phyloP scores from a whole-genome alignment of 2,888 invertebrate genomes.

The Mimumesa dahlbomi region DNA sequence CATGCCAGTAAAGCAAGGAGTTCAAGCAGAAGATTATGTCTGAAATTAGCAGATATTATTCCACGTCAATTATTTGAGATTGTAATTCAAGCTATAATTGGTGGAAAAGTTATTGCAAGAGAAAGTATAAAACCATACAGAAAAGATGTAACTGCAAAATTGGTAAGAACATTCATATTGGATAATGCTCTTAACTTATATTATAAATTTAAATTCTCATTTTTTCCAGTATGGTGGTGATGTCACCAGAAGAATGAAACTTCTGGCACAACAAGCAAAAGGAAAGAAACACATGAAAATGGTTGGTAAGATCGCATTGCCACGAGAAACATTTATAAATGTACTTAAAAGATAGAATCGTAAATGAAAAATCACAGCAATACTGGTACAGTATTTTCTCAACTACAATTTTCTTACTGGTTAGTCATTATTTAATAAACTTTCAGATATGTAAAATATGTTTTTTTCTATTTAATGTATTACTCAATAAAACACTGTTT shows the following conservation, averaged over 20 bases:
- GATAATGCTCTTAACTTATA: background rate
- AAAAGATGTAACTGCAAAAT: constrained; percentile 96
- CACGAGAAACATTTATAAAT: constrained; percentile 96
- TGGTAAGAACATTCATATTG: constrained; percentile 83
- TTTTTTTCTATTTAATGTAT: too few species aligned
- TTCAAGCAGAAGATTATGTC: constrained; percentile 86
- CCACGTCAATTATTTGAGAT: constrained; percentile 90
- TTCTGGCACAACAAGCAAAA: constrained; percentile 93
- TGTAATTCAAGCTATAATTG: constrained; percentile 91
- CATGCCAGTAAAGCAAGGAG: constrained; percentile 86
- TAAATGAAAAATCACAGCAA: constrained; percentile 8
- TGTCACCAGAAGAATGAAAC: constrained; percentile 92
- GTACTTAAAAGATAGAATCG: constrained; percentile 87
- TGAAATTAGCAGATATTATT: constrained; percentile 90
- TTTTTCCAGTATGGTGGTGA: constrained; percentile 92
- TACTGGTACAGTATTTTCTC: too few species aligned
- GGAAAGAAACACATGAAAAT: constrained; percentile 96
- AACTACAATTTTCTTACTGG: too few species aligned
- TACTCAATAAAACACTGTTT: too few species aligned
- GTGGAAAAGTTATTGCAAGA: constrained; percentile 90
- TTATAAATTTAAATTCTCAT: constrained; percentile 10
- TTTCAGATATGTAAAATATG: background rate
- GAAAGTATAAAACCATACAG: constrained; percentile 92
- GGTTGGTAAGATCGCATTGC: constrained; percentile 94
- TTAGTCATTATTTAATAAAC: constrained; percentile 4